Percentiles rank a stretch among this genome's conserved stretches.
Conservation (phyloP, 2,888 invertebrate genomes). For the Cantharis lateralis region DNA sequence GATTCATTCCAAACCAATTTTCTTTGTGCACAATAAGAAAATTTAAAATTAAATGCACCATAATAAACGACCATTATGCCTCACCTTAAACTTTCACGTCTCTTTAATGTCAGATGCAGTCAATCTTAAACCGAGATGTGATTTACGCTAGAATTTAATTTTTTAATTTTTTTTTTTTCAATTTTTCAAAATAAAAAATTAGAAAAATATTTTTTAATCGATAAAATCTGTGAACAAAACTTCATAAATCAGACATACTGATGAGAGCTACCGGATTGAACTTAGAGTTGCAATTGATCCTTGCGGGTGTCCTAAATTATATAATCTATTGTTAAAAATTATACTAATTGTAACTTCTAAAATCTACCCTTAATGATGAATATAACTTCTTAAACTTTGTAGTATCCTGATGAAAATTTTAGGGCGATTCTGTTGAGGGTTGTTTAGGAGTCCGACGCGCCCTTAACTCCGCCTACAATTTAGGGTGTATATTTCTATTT, state of each 20-base stretch:
- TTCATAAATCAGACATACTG: neutral
- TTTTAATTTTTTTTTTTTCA: too few species aligned
- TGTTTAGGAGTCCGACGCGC: slow-evolving; percentile 14
- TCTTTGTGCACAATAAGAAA: slow-evolving; percentile 13
- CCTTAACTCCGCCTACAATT: slow-evolving; percentile 18
- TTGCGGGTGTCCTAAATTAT: neutral
- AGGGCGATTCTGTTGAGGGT: slow-evolving; percentile 18
- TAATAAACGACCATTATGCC: slow-evolving; percentile 15
- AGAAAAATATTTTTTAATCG: too few species aligned
- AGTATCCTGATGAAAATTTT: slow-evolving; percentile 13
- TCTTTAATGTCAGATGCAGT: neutral
- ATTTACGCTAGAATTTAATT: too few species aligned
- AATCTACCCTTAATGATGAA: neutral
- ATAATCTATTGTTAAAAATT: neutral
- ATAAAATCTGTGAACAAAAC: neutral
- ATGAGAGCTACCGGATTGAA: neutral
- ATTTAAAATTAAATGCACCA: slow-evolving; percentile 15
- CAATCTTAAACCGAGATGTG: neutral
- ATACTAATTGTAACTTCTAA: neutral
- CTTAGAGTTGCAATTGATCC: neutral
- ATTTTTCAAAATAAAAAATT: too few species aligned
- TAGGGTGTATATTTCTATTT: slow-evolving; percentile 5
- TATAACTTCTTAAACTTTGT: neutral
- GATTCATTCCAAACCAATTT: slow-evolving; percentile 18
- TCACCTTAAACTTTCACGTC: slow-evolving; percentile 6